phyloP scores from a whole-genome alignment of 2,888 invertebrate species.

The Sinodicranocentrus sp. region DNA sequence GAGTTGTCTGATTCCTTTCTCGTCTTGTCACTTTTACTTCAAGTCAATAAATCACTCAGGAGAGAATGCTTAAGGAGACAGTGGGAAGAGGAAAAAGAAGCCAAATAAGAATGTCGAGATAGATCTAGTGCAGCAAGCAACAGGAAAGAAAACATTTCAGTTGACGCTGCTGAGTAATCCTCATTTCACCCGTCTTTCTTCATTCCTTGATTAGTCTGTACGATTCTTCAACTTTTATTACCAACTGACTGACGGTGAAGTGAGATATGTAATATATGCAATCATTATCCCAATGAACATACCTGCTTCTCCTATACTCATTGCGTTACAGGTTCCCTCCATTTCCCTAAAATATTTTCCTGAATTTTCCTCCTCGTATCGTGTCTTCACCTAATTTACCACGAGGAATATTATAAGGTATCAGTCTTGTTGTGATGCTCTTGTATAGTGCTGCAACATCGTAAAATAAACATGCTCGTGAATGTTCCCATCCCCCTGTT shows the following conservation, averaged over 20 bases:
- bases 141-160: slow-evolving; percentile 15
- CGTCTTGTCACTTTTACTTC: slow-evolving; percentile 50
- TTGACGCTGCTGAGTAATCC: slow-evolving; percentile 37
- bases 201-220: slow-evolving; percentile 37
- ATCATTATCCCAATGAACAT: background rate
- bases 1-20: slow-evolving; percentile 41
- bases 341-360: too few relatives aligned
- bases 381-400: slow-evolving; percentile 19
- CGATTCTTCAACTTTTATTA: slow-evolving; percentile 29
- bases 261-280: slow-evolving; percentile 22
- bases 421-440: too few relatives aligned
- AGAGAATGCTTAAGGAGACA: slow-evolving; percentile 29
- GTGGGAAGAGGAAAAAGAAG: slow-evolving; percentile 23
- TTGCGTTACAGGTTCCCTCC: too few relatives aligned
- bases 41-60: slow-evolving; percentile 63
- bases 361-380: background rate
- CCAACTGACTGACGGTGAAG: background rate
- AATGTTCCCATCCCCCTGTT: background rate
- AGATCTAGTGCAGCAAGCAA: background rate
- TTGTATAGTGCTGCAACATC: too few relatives aligned
- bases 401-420: background rate
- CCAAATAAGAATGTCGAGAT: background rate
- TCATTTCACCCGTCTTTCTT: slow-evolving; percentile 55
- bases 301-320: too few relatives aligned
- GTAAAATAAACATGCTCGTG: too few relatives aligned